Conservation (phyloP, 2,797 vertebrate species). For the Danio albolineatus region DNA sequence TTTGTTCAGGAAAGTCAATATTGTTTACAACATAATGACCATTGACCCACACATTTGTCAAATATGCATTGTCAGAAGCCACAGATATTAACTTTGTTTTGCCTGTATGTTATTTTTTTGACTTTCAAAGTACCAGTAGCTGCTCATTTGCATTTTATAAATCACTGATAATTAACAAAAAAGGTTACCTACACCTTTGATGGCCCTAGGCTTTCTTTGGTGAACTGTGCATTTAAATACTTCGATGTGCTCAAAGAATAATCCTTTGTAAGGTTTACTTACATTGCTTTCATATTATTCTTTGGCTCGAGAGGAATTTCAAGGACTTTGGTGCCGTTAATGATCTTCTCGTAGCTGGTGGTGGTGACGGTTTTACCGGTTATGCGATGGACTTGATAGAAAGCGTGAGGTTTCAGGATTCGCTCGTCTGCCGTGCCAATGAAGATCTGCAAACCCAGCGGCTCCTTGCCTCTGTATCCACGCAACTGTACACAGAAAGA, state of each 20-base stretch:
- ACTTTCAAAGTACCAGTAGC: no score
- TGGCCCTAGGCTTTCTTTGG: no score
- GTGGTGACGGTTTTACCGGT: conserved; percentile 98
- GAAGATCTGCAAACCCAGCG: conserved; percentile 96
- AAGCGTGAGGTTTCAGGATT: conserved; percentile 97
- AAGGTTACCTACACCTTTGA: no score
- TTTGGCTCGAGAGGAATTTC: conserved; percentile 97
- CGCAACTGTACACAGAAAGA: conserved; percentile 82
- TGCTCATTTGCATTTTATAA: no score
- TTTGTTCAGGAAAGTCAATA: no score
- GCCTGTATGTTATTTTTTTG: no score
- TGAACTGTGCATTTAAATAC: background rate
- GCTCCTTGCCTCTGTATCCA: conserved; percentile 95
- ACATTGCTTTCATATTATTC: conserved; percentile 99
- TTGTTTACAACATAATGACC: no score
- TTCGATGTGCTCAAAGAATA: background rate
- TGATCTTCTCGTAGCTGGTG: conserved; percentile 94
- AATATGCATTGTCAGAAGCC: no score
- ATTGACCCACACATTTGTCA: no score
- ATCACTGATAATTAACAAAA: no score
- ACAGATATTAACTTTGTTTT: no score
- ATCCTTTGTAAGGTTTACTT: conserved; percentile 65
- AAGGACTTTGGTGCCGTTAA: conserved; percentile 93
- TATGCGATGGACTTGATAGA: conserved; percentile 99
- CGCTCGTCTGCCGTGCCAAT: conserved; percentile 97